phyloP scores from a whole-genome alignment of 92 coral and sea anemone genomes.

The Palythoa heliodiscus region DNA sequence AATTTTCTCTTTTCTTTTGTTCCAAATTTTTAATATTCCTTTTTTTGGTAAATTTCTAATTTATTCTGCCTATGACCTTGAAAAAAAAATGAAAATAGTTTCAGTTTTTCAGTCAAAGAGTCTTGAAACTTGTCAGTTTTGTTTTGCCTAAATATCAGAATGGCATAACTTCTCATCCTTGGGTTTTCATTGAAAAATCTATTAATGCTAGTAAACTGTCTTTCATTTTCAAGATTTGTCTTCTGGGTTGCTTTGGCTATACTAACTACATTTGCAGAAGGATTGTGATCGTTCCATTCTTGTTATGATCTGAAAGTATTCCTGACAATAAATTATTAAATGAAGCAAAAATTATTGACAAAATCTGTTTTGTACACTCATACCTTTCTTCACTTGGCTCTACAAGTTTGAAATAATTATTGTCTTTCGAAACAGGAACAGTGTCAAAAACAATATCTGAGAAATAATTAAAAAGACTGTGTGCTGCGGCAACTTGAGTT shows the following conservation, averaged over 20 bases:
- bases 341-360: background rate
- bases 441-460: background rate
- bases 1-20: constrained; percentile 26
- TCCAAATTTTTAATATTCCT: constrained; percentile 22
- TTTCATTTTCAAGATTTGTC: constrained; percentile 33
- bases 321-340: background rate
- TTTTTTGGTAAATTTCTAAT: constrained; percentile 34
- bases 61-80: constrained; percentile 5
- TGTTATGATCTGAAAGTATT: constrained; percentile 33
- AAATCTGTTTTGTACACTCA: constrained; percentile 9
- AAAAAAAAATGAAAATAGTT: constrained; percentile 13
- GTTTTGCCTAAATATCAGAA: constrained; percentile 17
- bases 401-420: constrained; percentile 1
- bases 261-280: background rate
- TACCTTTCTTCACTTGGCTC: constrained; percentile 3
- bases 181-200: constrained; percentile 25
- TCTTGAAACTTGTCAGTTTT: constrained; percentile 19
- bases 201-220: constrained; percentile 23
- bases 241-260: constrained; percentile 14
- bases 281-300: constrained; percentile 33
- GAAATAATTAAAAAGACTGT: too few relatives aligned
- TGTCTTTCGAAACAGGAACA: constrained; percentile 2
- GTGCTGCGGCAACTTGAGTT: too few relatives aligned
- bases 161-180: constrained; percentile 16
- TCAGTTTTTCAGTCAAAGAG: constrained; percentile 17